Base-by-base conservation (phyloP, 2,888 invertebrate species). In the Ennomos erosarius region DNA sequence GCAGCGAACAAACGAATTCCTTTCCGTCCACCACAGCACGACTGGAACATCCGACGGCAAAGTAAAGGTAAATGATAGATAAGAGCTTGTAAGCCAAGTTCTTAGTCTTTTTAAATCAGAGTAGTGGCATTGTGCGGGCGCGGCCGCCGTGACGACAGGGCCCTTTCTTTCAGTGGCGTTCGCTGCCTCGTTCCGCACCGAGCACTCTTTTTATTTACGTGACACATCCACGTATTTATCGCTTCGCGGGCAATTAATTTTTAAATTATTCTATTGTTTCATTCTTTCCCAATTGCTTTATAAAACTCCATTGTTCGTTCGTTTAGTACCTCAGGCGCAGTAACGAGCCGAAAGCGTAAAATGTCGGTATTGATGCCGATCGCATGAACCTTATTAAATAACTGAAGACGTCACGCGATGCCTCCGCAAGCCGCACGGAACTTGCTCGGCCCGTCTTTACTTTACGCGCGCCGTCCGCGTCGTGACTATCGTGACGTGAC, bases 191-290 rank as follows among this genome's bases (percentile, higher is more conserved):
- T 88, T 88, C 88, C 88, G 87, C 85, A 74, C 75, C 74, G 75
- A 62, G 66, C 75, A 77, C 78, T 76, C 76, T 79, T 84, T 85
- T 84, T 86, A 84, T 88, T 84, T 84, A 83, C 81, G 81, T 84
- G 85, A 82, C 85, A 84, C 82, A 82, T 80, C 76, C 79, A 83
- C 79, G 76, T 78, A 87, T 90, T 90, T 88, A 90, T 88, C 79
- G 80, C 85, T 86, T 84, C 78, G 81, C 81, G 88, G 87, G 79
- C 76, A 87, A 85, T 90, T 89, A 87, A 88, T 81, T 87, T 84
- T 78, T 73, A 81, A 85, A 83, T 80, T 77, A 84, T 76, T 74
- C 79, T 76, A 79, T 83, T 85, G 82, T 87, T 83, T 75, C 68
- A 67, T 61, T 65, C 49, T 55, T 53, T 65, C 62, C 57, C 66